phyloP scores from a whole-genome alignment of 1,140 invertebrate genomes.

The Papilio aristodemus region DNA sequence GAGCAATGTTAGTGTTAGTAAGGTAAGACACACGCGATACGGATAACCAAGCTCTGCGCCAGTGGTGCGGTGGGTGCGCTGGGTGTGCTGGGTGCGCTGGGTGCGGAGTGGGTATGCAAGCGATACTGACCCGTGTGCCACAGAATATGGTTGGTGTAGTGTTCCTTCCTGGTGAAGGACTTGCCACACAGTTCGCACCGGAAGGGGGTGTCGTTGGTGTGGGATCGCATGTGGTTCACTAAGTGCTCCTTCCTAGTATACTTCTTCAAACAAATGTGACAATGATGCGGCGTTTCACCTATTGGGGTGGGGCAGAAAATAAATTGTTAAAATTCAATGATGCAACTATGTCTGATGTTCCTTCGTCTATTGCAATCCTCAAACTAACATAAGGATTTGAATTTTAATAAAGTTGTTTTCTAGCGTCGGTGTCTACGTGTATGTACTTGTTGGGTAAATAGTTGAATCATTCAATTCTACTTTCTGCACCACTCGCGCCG shows the following conservation, averaged over 20 bases:
- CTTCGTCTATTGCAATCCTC: neutral
- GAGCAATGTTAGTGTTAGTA: too few species aligned
- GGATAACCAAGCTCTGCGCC: conserved; percentile 57
- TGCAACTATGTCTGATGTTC: conserved; percentile 65
- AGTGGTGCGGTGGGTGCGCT: too few species aligned
- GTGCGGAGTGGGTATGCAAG: too few species aligned
- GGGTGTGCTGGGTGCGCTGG: too few species aligned
- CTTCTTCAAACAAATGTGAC: conserved; percentile 88
- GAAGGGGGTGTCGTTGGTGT: conserved; percentile 91
- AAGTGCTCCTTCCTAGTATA: conserved; percentile 89
- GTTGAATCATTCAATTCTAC: conserved; percentile 79
- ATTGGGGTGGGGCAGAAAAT: conserved; percentile 74
- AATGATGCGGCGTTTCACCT: conserved; percentile 87
- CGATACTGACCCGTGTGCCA: conserved; percentile 86
- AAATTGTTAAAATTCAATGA: conserved; percentile 79
- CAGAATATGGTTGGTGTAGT: conserved; percentile 92
- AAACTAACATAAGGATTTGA: neutral
- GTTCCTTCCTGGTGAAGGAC: conserved; percentile 92
- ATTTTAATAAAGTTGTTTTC: conserved; percentile 40
- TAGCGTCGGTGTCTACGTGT: conserved; percentile 33
- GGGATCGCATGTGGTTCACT: conserved; percentile 88
- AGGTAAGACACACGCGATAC: neutral
- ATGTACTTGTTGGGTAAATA: conserved; percentile 46
- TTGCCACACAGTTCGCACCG: conserved; percentile 92
- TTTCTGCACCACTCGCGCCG: conserved; percentile 71